These are phyloP conservation scores for Dipodomys spectabilis DNA, from an alignment of 2,113 vertebrate species.

Conservation along the genomic window DNA sequence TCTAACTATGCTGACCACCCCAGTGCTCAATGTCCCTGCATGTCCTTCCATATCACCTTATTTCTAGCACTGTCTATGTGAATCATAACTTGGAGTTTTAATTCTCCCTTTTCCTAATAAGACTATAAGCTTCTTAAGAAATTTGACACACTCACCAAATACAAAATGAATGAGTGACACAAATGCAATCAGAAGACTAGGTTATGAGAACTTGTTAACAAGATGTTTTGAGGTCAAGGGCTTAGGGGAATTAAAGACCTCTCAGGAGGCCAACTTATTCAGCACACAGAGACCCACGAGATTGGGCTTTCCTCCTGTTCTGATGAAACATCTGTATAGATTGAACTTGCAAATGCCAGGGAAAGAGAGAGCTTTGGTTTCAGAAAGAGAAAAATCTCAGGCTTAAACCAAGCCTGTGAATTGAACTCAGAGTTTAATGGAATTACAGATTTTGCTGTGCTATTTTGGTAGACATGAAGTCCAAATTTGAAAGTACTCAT, in stretches of 20 bases:
- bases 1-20: not conserved
- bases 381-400: slow-evolving; percentile 16
- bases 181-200: slow-evolving; percentile 6
- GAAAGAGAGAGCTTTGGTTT: slow-evolving; percentile 38
- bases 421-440: not conserved
- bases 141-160: not conserved
- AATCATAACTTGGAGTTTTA: not conserved
- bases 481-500: slow-evolving; percentile 44
- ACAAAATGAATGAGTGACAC: not conserved
- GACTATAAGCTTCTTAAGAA: not conserved
- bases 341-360: slow-evolving; percentile 16
- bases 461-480: slow-evolving; percentile 56
- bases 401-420: not conserved
- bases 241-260: slow-evolving; percentile 14
- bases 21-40: not conserved
- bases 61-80: not conserved
- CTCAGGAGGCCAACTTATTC: not conserved
- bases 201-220: slow-evolving; percentile 18
- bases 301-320: slow-evolving; percentile 28
- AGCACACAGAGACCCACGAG: not conserved
- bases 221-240: slow-evolving; percentile 34
- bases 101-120: slow-evolving; percentile 11
- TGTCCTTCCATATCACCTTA: not conserved
- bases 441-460: slow-evolving; percentile 20
- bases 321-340: slow-evolving; percentile 62